A percentile compares a stretch with the other conserved stretches of the same genome.
Conservation (phyloP, 1,140 invertebrate species). For the Cotesia glomerata region DNA sequence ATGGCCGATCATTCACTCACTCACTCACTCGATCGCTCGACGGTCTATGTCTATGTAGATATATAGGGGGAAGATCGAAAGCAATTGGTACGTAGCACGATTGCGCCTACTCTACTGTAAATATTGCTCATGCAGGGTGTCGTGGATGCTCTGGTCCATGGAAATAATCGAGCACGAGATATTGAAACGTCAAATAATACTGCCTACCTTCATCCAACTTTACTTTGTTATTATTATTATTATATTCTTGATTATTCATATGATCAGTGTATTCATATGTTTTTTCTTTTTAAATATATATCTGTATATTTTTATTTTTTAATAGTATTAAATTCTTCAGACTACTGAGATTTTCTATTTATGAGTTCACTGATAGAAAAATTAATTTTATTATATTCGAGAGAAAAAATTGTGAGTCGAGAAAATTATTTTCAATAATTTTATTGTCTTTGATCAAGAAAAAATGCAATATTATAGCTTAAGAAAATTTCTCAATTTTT, state of each 20-base stretch:
- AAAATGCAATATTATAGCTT: no score
- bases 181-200: constrained; percentile 29
- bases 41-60: not conserved
- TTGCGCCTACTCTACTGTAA: constrained; percentile 46
- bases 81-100: constrained; percentile 43
- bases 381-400: no score
- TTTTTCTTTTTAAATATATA: not conserved
- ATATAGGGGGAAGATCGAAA: constrained; percentile 32
- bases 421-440: no score
- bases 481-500: no score
- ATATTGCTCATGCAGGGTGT: constrained; percentile 40
- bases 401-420: no score
- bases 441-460: no score
- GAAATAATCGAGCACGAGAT: constrained; percentile 28
- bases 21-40: no score
- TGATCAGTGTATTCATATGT: not conserved
- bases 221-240: not conserved
- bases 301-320: not conserved
- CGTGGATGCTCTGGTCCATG: constrained; percentile 31
- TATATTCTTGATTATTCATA: not conserved
- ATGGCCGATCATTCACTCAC: no score
- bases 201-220: not conserved
- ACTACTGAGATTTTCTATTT: no score
- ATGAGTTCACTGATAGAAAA: no score
- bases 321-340: no score